Base-by-base conservation (phyloP, 2,888 invertebrate genomes). In the Aplocera efformata region DNA sequence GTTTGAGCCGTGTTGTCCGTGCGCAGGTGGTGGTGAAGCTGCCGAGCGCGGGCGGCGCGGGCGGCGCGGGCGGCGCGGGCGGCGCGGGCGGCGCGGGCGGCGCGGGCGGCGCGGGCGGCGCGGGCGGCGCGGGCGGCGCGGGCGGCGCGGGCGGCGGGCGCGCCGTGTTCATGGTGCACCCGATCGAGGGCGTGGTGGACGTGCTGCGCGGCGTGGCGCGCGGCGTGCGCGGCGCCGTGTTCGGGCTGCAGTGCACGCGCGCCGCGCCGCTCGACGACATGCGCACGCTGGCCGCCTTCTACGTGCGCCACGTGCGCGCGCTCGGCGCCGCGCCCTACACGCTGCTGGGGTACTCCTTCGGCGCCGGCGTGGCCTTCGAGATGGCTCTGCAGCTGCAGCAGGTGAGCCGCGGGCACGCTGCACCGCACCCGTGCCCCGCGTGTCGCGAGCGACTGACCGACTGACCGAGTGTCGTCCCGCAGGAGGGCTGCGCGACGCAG, bases 331-430 rank as follows among this genome's bases (percentile, higher is more conserved):
- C 97, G 48, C 97, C 98, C 1, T 98, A 96, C 89, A 91, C 93
- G 33, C 85, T 99, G 51, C 92, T 95, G 28, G 99, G 98, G 1
- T 99, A 99, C 84, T 99, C 98, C 0, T 98, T 96, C 79, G 99
- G 99, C 48, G 96, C 97, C 26, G 93, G 94, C 58, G 94, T 99
- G 22, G 98, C 97, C 9, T 96, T 97, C 75, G 98, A 98, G 88
- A 98, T 99, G 93, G 96, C 96, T 13, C 83, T 94, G 21, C 94
- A 95, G 72, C 85, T 98, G 37, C 95, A 97, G 71, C 82, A 89
- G 53, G 83, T 80, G n/a, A n/a, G n/a, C n/a, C n/a, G n/a, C n/a
- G n/a, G n/a, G n/a, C n/a, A n/a, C n/a, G n/a, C n/a, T n/a, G n/a
- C n/a, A n/a, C n/a, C n/a, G n/a, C n/a, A n/a, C n/a, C n/a, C n/a